phyloP scores from a whole-genome alignment of 2,888 invertebrate species.

The Drosophila phalerata region DNA sequence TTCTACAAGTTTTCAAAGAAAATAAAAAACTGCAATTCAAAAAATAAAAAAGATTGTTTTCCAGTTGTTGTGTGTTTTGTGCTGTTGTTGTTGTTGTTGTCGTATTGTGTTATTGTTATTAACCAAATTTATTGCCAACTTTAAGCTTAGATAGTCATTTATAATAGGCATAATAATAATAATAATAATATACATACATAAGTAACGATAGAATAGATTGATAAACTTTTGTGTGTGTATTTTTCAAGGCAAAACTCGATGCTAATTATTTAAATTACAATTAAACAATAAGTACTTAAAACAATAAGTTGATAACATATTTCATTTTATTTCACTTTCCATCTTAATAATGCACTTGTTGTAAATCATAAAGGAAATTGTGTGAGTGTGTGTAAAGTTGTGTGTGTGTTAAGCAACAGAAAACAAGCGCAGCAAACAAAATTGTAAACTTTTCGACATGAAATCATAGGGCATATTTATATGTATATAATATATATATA shows the following conservation, averaged over 20 bases:
- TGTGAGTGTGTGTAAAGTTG: conserved; percentile 10
- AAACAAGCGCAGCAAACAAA: conserved; percentile 60
- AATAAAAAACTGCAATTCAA: conserved; percentile 11
- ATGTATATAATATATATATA: conserved; percentile 21
- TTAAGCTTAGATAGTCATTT: conserved; percentile 75
- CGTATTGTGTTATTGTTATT: conserved; percentile 40
- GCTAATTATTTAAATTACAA: conserved; percentile 55
- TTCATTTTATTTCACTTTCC: conserved; percentile 35
- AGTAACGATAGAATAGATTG: conserved; percentile 72
- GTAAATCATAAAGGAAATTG: conserved; percentile 41
- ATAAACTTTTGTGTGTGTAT: conserved; percentile 47
- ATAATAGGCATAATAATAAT: conserved; percentile 73
- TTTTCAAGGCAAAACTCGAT: conserved; percentile 38
- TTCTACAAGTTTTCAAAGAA: conserved; percentile 16
- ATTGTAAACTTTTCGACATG: conserved; percentile 35
- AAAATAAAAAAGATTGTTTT: conserved; percentile 3
- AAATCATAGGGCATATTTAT: conserved; percentile 41
- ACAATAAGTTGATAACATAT: conserved; percentile 76
- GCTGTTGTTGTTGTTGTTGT: conserved; percentile 23
- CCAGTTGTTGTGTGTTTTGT: conserved; percentile 38
- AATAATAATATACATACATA: conserved; percentile 80
- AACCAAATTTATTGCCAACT: conserved; percentile 72
- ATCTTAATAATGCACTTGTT: conserved; percentile 61
- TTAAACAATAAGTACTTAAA: conserved; percentile 81
- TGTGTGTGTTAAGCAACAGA: conserved; percentile 43